Evolutionary conservation across 2,888 invertebrate genomes (phyloP).

Genomic region (Trissolcus brochymenae): DNA sequence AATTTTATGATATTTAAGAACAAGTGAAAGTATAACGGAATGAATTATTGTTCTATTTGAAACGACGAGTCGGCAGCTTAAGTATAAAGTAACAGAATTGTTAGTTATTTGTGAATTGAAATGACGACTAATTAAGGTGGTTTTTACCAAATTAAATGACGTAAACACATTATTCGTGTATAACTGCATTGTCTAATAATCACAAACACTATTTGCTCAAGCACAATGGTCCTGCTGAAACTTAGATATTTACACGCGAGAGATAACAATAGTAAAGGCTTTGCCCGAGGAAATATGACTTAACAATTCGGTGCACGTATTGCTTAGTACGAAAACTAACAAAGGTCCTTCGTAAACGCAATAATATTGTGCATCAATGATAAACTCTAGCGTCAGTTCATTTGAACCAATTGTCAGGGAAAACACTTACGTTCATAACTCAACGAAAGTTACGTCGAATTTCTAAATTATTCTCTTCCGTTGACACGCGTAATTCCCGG

Average conservation of each 20-base stretch:
- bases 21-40: too few relatives aligned
- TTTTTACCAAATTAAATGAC: background rate
- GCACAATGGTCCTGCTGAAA: conserved; percentile 29
- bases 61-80: too few relatives aligned
- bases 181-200: conserved; percentile 21
- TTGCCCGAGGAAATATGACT: conserved; percentile 38
- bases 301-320: conserved; percentile 50
- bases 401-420: conserved; percentile 49
- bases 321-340: conserved; percentile 45
- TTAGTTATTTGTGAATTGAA: background rate
- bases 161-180: background rate
- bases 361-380: conserved; percentile 49
- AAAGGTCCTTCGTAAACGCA: conserved; percentile 49
- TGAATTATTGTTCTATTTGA: too few relatives aligned
- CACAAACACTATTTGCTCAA: conserved; percentile 8
- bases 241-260: conserved; percentile 34
- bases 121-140: background rate
- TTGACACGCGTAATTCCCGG: conserved; percentile 24
- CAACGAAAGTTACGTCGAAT: conserved; percentile 33
- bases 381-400: conserved; percentile 44
- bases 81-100: too few relatives aligned
- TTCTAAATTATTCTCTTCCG: conserved; percentile 16
- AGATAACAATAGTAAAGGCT: conserved; percentile 29
- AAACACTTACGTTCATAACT: conserved; percentile 43
- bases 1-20: background rate